A percentile compares a stretch with the other conserved stretches of the same genome.
These are phyloP conservation scores for Malacosoma neustria DNA, from an alignment of 2,888 invertebrate genomes.

Conservation along the genomic window DNA sequence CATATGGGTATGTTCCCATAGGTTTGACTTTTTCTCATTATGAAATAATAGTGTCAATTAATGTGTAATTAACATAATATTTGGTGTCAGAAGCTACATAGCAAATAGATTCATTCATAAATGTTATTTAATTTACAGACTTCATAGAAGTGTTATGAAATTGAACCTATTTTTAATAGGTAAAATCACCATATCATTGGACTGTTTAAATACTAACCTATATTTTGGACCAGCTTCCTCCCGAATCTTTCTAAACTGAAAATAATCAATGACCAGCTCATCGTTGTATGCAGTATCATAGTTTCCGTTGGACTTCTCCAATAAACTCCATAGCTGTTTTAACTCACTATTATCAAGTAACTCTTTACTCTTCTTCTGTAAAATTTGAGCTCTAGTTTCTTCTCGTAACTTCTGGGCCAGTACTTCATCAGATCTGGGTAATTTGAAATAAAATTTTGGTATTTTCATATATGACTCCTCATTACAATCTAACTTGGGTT, in stretches of 20 bases:
- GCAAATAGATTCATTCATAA: too few species aligned
- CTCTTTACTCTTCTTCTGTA: slow-evolving; percentile 89
- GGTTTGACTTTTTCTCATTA: too few species aligned
- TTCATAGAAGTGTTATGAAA: too few species aligned
- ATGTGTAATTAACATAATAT: too few species aligned
- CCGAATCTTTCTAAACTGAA: slow-evolving; percentile 87
- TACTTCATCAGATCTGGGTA: slow-evolving; percentile 85
- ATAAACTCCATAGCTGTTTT: slow-evolving; percentile 86
- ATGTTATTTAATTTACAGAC: too few species aligned
- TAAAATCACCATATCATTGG: too few species aligned
- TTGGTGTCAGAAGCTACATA: too few species aligned
- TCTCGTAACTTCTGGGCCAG: slow-evolving; percentile 88
- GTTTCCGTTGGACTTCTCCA: slow-evolving; percentile 88
- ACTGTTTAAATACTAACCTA: slow-evolving; percentile 43
- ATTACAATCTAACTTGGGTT: slow-evolving; percentile 60
- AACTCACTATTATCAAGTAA: slow-evolving; percentile 91
- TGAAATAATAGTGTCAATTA: too few species aligned
- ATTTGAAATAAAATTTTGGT: slow-evolving; percentile 84
- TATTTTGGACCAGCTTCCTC: slow-evolving; percentile 84
- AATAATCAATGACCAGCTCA: slow-evolving; percentile 89
- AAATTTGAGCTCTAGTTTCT: slow-evolving; percentile 90
- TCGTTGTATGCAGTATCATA: slow-evolving; percentile 77
- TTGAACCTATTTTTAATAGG: too few species aligned
- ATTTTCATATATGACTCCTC: slow-evolving; percentile 75
- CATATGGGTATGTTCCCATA: too few species aligned